Percentiles rank a stretch among this genome's conserved stretches.
phyloP scores from a whole-genome alignment of 2,888 invertebrate species.

The Torymus aiolomorphi region DNA sequence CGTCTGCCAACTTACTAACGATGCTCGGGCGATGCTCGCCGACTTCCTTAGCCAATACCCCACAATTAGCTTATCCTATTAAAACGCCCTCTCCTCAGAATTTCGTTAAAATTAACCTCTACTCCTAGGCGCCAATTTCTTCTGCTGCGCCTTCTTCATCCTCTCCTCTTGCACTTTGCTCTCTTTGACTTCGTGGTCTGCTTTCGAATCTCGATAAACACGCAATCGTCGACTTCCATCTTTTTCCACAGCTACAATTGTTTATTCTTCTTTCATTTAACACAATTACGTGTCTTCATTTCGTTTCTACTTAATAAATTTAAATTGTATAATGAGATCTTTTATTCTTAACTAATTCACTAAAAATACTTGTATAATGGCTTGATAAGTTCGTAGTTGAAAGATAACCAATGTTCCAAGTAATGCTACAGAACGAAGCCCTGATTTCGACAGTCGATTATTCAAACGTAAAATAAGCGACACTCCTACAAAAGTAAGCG shows the following conservation, averaged over 20 bases:
- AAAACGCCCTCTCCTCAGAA: constrained; percentile 71
- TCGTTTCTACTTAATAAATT: too few relatives aligned
- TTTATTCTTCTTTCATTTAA: too few relatives aligned
- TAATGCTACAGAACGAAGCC: neutral
- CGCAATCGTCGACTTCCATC: constrained; percentile 46
- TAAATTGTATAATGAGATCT: too few relatives aligned
- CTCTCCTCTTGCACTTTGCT: constrained; percentile 50
- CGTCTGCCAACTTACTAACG: constrained; percentile 71
- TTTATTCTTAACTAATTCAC: too few relatives aligned
- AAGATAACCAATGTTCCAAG: neutral
- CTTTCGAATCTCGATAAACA: constrained; percentile 61
- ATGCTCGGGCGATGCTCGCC: constrained; percentile 68
- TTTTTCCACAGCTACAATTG: constrained; percentile 17
- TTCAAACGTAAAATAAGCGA: constrained; percentile 62
- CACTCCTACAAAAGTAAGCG: constrained; percentile 32
- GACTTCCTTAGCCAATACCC: constrained; percentile 74
- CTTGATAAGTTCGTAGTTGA: neutral
- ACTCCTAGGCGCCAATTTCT: constrained; percentile 60
- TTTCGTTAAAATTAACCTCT: constrained; percentile 73
- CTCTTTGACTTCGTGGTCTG: constrained; percentile 62
- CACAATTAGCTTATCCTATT: constrained; percentile 76
- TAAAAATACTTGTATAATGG: too few relatives aligned
- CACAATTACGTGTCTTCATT: too few relatives aligned
- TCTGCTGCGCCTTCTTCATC: constrained; percentile 57
- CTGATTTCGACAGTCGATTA: constrained; percentile 67